These are phyloP conservation scores for Nasonia vitripennis DNA, from an alignment of 1,140 invertebrate genomes.

Conservation along the genomic window DNA sequence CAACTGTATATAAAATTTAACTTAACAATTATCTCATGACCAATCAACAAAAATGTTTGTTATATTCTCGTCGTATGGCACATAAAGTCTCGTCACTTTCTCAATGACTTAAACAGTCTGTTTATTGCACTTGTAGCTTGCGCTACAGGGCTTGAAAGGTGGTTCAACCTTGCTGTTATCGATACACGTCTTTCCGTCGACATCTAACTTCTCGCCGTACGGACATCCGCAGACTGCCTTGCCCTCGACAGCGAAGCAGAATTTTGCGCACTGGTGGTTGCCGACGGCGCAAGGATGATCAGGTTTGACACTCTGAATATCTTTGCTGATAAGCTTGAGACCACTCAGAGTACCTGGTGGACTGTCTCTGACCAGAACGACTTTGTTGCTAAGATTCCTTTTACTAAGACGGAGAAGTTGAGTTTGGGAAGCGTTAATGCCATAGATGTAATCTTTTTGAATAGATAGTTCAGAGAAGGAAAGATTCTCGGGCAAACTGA, in stretches of 20 bases:
- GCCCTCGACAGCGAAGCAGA: background rate
- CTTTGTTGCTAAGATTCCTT: background rate
- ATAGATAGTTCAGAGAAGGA: background rate
- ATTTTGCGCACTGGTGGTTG: constrained; percentile 1
- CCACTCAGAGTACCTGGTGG: background rate
- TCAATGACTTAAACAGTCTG: background rate
- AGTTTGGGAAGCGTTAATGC: background rate
- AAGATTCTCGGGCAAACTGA: background rate
- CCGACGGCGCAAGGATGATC: background rate
- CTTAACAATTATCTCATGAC: too few species aligned
- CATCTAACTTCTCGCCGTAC: constrained; percentile 25
- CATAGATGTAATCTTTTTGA: background rate
- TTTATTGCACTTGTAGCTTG: constrained; percentile 1
- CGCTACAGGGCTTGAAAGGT: constrained; percentile 3
- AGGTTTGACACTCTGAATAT: background rate
- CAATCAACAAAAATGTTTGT: too few species aligned
- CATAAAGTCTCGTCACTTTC: background rate
- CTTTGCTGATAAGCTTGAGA: background rate
- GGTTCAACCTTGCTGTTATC: constrained; percentile 22
- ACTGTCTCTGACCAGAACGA: background rate
- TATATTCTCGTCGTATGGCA: too few species aligned
- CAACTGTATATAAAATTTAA: too few species aligned
- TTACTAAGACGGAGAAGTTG: background rate
- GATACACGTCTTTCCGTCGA: background rate
- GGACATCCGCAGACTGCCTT: constrained; percentile 24